phyloP scores from a whole-genome alignment of 2,888 invertebrate species.

The Gastracanthus pulcherrimus region DNA sequence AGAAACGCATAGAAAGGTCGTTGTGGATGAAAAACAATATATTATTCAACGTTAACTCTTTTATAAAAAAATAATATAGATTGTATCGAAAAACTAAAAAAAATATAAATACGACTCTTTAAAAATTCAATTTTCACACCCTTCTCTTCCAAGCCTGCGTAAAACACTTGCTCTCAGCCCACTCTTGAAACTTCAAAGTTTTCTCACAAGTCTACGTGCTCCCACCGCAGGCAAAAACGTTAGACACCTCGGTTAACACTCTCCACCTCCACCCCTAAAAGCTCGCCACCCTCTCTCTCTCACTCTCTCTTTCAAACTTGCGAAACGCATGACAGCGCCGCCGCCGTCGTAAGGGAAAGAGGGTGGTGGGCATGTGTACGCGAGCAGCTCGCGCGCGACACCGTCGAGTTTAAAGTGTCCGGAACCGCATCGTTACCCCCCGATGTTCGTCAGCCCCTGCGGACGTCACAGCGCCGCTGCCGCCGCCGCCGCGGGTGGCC shows the following conservation, averaged over 20 bases:
- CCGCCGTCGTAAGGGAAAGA: background rate
- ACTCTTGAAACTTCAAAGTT: background rate
- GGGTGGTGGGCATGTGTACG: background rate
- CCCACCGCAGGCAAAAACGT: conserved; percentile 6
- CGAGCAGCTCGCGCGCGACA: background rate
- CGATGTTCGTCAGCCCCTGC: background rate
- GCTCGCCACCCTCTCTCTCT: background rate
- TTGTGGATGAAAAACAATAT: too few species aligned
- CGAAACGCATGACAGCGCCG: conserved; percentile 4
- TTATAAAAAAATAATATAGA: too few species aligned
- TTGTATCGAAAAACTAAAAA: too few species aligned
- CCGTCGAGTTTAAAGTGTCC: conserved; percentile 40
- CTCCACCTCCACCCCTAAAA: background rate
- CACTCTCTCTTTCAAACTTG: background rate
- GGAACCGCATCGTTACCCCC: conserved; percentile 44
- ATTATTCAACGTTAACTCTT: too few species aligned
- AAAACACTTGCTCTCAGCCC: too few species aligned
- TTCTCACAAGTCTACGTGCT: background rate
- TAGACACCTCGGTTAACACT: background rate
- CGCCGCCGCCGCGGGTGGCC: conserved; percentile 26
- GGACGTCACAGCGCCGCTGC: too few species aligned
- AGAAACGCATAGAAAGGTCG: too few species aligned
- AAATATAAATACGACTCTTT: too few species aligned
- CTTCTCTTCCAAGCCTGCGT: too few species aligned
- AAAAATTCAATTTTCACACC: too few species aligned